phyloP scores from a whole-genome alignment of 2,888 invertebrate genomes.

The Aquatica leii region DNA sequence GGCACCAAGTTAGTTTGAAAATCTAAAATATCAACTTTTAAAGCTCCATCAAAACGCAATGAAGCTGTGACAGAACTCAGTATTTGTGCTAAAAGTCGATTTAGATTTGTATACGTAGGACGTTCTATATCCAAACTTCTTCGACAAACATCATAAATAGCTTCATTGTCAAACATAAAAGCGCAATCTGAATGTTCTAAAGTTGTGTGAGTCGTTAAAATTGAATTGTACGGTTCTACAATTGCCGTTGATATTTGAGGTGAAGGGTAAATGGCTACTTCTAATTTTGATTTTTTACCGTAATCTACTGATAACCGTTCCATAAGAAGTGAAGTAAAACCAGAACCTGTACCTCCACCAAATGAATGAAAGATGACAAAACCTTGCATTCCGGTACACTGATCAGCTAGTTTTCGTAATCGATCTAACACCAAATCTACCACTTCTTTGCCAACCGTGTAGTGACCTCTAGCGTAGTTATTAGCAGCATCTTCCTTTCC shows the following conservation, averaged over 20 bases:
- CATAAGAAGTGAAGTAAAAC: constrained; percentile 83
- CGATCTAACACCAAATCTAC: constrained; percentile 74
- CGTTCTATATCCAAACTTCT: constrained; percentile 65
- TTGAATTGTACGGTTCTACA: constrained; percentile 69
- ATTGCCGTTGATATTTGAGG: constrained; percentile 66
- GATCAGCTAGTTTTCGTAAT: constrained; percentile 71
- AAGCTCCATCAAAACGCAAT: constrained; percentile 59
- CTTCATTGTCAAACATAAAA: constrained; percentile 81
- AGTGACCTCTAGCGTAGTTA: constrained; percentile 60
- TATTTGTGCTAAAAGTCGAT: constrained; percentile 66
- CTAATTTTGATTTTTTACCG: constrained; percentile 56
- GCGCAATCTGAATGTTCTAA: constrained; percentile 63
- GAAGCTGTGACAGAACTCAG: constrained; percentile 68
- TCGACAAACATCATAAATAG: constrained; percentile 63
- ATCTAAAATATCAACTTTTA: too few species aligned
- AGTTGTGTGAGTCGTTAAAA: too few species aligned
- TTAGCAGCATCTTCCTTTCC: constrained; percentile 90
- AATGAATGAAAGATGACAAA: constrained; percentile 68
- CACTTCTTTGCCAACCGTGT: constrained; percentile 70
- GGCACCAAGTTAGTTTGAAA: constrained; percentile 62
- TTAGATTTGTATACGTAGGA: constrained; percentile 71
- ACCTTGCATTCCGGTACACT: constrained; percentile 67
- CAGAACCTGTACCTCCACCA: constrained; percentile 81
- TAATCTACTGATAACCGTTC: constrained; percentile 68
- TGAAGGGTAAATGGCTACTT: constrained; percentile 71